Evolutionary conservation across 2,888 invertebrate species (phyloP).

Genomic region (Protophormia terraenovae): DNA sequence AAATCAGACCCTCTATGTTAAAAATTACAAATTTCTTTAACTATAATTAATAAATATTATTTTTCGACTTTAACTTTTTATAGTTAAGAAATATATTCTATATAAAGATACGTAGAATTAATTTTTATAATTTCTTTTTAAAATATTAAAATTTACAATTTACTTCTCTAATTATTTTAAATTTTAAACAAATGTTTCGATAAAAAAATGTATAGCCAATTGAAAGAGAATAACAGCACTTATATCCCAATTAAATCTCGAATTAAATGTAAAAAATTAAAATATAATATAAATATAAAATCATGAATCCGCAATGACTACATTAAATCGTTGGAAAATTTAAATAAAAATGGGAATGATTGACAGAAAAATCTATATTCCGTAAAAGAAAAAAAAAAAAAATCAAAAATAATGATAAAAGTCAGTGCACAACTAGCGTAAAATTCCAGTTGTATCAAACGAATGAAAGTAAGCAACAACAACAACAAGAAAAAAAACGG

Average conservation of each 20-base stretch:
- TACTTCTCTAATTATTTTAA: too few species aligned
- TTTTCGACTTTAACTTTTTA: too few species aligned
- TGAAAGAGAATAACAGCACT: background rate
- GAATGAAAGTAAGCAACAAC: background rate
- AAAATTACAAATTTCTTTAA: too few species aligned
- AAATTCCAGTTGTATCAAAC: constrained; percentile 22
- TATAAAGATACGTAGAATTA: too few species aligned
- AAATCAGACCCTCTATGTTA: too few species aligned
- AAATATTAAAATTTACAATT: too few species aligned
- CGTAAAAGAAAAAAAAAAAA: background rate
- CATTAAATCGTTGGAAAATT: background rate
- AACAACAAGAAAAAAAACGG: background rate
- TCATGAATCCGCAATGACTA: background rate
- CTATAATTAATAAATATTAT: too few species aligned
- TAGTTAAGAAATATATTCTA: too few species aligned
- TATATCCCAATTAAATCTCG: constrained; percentile 4
- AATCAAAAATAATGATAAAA: too few species aligned
- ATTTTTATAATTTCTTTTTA: too few species aligned
- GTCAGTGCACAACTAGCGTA: constrained; percentile 37
- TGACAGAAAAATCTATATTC: constrained; percentile 56
- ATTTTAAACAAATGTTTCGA: background rate
- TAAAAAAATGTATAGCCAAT: background rate
- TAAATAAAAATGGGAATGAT: constrained; percentile 14
- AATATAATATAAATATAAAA: background rate
- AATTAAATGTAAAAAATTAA: background rate